These are phyloP conservation scores for Tolypeutes matacus DNA, from an alignment of 2,797 vertebrate species.

Conservation along the genomic window DNA sequence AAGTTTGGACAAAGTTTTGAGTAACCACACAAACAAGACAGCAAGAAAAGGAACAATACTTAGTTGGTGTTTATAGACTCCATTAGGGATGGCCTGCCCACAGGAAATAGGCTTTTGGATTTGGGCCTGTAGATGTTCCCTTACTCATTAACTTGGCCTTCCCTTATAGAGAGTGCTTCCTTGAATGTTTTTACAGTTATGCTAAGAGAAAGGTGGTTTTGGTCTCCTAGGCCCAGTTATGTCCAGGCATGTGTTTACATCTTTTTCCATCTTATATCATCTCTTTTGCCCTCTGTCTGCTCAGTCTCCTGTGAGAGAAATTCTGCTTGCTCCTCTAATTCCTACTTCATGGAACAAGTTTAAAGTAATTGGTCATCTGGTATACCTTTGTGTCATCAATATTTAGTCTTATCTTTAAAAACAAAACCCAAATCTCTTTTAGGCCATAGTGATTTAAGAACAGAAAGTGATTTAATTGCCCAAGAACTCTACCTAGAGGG, in stretches of 20 bases:
- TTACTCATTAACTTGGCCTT: neutral
- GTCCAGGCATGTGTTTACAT: neutral
- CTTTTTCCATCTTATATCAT: neutral
- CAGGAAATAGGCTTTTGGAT: too few relatives aligned
- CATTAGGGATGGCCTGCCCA: rapidly evolving
- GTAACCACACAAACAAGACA: neutral
- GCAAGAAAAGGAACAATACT: too few relatives aligned
- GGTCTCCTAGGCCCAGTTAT: neutral
- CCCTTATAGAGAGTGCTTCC: too few relatives aligned
- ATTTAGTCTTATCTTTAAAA: neutral
- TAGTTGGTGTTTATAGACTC: too few relatives aligned
- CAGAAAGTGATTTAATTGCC: neutral
- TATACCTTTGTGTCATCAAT: neutral
- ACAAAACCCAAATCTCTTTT: neutral
- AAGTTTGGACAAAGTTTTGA: neutral
- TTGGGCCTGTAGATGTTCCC: neutral
- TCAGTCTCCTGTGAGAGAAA: too few relatives aligned
- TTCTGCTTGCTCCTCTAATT: neutral
- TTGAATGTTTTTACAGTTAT: neutral
- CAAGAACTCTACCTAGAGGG: neutral
- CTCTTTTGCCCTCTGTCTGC: neutral
- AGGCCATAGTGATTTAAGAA: neutral
- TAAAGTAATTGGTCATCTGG: neutral
- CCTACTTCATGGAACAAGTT: neutral
- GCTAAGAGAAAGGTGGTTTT: neutral